Conservation (phyloP, 2,797 vertebrate species). For the Eurystomus glaucurus region DNA sequence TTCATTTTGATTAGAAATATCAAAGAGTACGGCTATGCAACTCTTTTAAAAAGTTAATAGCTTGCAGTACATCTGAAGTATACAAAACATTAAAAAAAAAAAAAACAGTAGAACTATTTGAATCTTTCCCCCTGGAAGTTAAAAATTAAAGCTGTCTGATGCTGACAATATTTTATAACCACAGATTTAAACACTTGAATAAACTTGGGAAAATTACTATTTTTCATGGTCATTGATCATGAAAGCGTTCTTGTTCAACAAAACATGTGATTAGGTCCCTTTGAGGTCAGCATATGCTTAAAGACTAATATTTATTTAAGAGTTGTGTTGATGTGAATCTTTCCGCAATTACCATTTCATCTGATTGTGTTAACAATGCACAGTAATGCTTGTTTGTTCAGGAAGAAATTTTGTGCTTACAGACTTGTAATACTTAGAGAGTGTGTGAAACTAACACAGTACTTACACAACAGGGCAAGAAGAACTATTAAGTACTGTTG, state of each 20-base stretch:
- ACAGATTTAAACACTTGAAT: not conserved
- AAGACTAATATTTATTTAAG: slow-evolving; percentile 44
- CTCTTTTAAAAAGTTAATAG: not conserved
- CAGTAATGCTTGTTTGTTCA: slow-evolving; percentile 20
- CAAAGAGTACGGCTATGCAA: not conserved
- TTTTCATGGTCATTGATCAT: not conserved
- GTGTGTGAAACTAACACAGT: not conserved
- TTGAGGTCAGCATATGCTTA: slow-evolving; percentile 29
- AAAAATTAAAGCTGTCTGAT: not conserved
- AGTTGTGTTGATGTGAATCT: slow-evolving; percentile 17
- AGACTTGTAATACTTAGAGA: not conserved
- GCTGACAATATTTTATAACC: not conserved
- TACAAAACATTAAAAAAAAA: not conserved
- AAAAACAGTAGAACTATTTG: not conserved
- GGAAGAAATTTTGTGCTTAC: not conserved
- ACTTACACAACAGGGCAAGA: not conserved
- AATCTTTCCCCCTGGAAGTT: not conserved
- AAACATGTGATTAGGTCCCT: slow-evolving; percentile 6
- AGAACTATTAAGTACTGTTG: not conserved
- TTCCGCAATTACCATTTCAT: slow-evolving; percentile 30
- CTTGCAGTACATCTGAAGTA: not conserved
- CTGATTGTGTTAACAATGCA: slow-evolving; percentile 37
- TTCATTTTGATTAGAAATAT: slow-evolving; percentile 28
- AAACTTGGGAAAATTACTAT: slow-evolving; percentile 12
- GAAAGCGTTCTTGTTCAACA: not conserved